A percentile compares a stretch with the other conserved stretches of the same genome.
phyloP scores from a whole-genome alignment of 1,140 invertebrate genomes.

The Macrocentrus cingulum region DNA sequence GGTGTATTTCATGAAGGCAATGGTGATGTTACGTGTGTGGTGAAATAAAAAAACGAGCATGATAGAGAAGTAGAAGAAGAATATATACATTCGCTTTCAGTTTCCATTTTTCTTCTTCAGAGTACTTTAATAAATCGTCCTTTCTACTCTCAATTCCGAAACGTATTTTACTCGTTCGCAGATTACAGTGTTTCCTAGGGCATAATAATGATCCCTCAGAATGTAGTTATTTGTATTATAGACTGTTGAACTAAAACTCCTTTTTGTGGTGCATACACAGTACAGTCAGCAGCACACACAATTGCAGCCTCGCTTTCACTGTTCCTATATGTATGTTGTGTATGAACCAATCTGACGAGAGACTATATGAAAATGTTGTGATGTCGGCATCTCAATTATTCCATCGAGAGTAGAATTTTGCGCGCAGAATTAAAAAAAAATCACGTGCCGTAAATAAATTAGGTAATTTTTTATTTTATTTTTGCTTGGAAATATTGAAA shows the following conservation, averaged over 20 bases:
- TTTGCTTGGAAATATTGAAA: not conserved
- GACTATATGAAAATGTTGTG: slow-evolving; percentile 5
- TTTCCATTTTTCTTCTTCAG: not conserved
- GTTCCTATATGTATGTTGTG: not conserved
- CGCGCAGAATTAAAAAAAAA: slow-evolving; percentile 23
- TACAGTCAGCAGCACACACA: not conserved
- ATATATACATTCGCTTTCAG: not conserved
- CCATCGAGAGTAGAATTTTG: slow-evolving; percentile 16
- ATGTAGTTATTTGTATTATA: not conserved
- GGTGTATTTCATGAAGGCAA: slow-evolving; percentile 6
- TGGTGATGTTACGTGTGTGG: slow-evolving; percentile 9
- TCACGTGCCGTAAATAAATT: not conserved
- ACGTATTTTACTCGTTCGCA: not conserved
- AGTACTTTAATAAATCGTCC: not conserved
- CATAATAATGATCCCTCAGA: too few relatives aligned
- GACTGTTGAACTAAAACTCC: not conserved
- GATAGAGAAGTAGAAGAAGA: not conserved
- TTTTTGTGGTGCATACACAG: not conserved
- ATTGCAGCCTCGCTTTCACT: slow-evolving; percentile 22
- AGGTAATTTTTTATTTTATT: slow-evolving; percentile 1
- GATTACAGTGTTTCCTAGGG: not conserved
- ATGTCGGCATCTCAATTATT: slow-evolving; percentile 28
- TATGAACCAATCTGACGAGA: not conserved
- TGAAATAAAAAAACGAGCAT: not conserved
- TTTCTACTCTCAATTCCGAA: not conserved